Base-by-base conservation (phyloP, 2,888 invertebrate species). In the Cryptus armator region DNA sequence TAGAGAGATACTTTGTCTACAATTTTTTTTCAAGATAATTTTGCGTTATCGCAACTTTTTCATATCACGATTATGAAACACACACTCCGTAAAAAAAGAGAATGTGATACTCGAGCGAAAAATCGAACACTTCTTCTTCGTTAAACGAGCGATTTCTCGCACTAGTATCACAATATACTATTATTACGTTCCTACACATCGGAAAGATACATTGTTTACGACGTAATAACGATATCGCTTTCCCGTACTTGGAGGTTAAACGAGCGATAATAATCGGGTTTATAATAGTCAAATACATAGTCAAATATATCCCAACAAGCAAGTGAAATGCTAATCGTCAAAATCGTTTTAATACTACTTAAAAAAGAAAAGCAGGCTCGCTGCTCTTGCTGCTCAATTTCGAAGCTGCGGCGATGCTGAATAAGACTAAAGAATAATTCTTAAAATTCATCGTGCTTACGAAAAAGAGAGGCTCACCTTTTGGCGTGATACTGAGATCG, bases 401-500 rank as follows among this genome's bases (percentile, higher is more conserved):
- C 29, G 29, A 62, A 62, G 62, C 62, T 2, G 62, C 29, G 29
- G 62, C 29, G 62, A 32, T 62, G 62, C 62, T 14, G 6, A 62
- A 62, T 29, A 29, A 29, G 24, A 12, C 62, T 32, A 56, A 24
- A 10, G 19, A 56, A 19, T 24, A 56, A 19, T 56, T 4, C 3
- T 62, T 3, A n/a, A 62, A 74, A 68, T 16, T 59, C 24, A 3
- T 77, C 59, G 44, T 68, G 77, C 67, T 12, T 44, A 67, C 68
- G 16, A 70, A 12, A 64, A 84, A 16, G 44, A 16, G 77, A 62
- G 83, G 85, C 93, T 94, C 94, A 98, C 99, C 98, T 97, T 98
- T 98, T 4, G 98, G 98, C 12, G 98, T 98, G 70, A 98, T 96
- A 94, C 97, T 98, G 88, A 98, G 95, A 94, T 99, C 99, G 0